phyloP scores from a whole-genome alignment of 2,797 vertebrate species.

The Phoebastria nigripes region DNA sequence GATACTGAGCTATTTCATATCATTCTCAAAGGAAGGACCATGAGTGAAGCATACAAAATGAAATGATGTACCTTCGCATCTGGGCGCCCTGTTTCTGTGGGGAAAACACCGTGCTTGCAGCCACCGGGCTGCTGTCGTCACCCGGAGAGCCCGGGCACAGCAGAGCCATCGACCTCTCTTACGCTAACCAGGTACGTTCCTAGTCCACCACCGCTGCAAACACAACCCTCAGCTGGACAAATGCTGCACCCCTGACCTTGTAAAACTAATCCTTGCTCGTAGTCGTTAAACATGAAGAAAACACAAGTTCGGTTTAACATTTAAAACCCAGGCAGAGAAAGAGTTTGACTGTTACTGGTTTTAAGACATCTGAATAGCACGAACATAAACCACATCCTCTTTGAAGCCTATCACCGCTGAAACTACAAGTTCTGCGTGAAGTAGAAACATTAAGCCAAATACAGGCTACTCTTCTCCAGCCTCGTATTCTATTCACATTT shows the following conservation, averaged over 20 bases:
- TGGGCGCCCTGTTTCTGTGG: fast-evolving
- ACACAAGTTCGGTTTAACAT: background rate
- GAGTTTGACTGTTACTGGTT: background rate
- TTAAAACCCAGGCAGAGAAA: background rate
- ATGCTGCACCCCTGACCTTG: fast-evolving
- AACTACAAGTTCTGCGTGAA: background rate
- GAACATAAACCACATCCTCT: conserved; percentile 14
- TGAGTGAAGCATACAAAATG: fast-evolving
- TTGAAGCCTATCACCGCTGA: background rate
- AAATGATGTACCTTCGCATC: fast-evolving
- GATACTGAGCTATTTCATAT: fast-evolving
- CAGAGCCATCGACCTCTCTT: background rate
- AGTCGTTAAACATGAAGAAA: fast-evolving
- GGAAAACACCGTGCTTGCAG: background rate
- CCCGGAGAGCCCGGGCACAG: background rate
- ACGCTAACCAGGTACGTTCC: background rate
- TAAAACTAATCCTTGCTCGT: background rate
- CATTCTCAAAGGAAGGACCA: background rate
- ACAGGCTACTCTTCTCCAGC: background rate
- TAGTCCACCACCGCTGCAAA: background rate
- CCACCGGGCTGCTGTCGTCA: background rate
- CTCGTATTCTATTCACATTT: background rate
- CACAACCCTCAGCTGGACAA: background rate
- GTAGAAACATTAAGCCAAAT: background rate
- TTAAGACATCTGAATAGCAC: background rate